Conservation (phyloP, 2,797 vertebrate species). For the Rhabdomys pumilio region DNA sequence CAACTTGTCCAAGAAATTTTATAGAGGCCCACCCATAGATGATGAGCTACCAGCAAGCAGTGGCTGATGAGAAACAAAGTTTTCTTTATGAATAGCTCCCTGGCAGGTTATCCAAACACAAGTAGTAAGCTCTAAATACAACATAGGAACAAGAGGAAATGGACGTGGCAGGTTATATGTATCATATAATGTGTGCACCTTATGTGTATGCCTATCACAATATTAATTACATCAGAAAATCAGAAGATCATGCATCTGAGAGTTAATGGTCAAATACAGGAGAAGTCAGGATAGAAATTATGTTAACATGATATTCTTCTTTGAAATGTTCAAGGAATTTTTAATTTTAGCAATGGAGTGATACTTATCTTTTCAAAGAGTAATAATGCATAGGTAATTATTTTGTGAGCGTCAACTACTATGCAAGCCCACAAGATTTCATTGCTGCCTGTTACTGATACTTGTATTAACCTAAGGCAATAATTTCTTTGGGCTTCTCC, state of each 20-base stretch:
- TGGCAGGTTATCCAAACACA: accelerated
- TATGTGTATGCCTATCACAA: too few relatives aligned
- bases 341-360: neutral
- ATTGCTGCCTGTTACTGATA: neutral
- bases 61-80: neutral
- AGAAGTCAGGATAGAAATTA: neutral
- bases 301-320: neutral
- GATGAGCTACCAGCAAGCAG: neutral
- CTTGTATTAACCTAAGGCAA: slow-evolving; percentile 41
- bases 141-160: neutral
- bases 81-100: neutral
- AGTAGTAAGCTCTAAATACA: neutral
- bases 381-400: neutral
- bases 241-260: neutral
- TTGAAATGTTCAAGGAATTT: neutral
- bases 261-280: neutral
- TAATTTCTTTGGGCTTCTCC: neutral
- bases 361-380: neutral
- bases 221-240: neutral
- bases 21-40: neutral
- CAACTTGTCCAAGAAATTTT: neutral
- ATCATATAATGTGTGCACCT: neutral
- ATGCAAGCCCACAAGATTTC: neutral
- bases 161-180: neutral
- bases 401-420: neutral